Base-by-base conservation (phyloP, 2,888 invertebrate genomes). In the Anagyrus pseudococci region DNA sequence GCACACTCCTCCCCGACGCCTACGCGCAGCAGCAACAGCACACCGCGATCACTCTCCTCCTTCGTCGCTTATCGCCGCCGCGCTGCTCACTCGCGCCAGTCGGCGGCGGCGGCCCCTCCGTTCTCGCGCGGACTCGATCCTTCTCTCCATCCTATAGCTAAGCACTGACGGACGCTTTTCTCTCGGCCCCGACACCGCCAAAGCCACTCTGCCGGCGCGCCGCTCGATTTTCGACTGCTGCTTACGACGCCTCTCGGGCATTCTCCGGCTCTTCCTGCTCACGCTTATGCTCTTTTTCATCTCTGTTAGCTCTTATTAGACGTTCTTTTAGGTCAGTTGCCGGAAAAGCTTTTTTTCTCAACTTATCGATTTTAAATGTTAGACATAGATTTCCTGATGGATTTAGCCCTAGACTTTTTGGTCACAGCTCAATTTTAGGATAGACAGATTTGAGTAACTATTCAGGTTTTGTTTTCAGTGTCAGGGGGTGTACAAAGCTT, bases 271-370 rank as follows among this genome's bases (percentile, higher is more conserved):
- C 29, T 4, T 2, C 13, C 4, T 37, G 33, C 15, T 4, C 13
- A 15, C 33, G 33, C 33, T 37, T 8, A 13, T 37, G 33, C 15
- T 29, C 29, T 29, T 29, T 29, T 29, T 29, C 29, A n/a, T 29
- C 29, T 29, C 29, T 15, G 3, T 37, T 15, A 37, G n/a, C n/a
- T n/a, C n/a, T n/a, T n/a, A n/a, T n/a, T n/a, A n/a, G n/a, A n/a
- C n/a, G n/a, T n/a, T n/a, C n/a, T n/a, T n/a, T n/a, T n/a, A n/a
- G n/a, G n/a, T n/a, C n/a, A n/a, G n/a, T n/a, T n/a, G n/a, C n/a
- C n/a, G n/a, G 53, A n/a, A 53, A 44, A 54, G 59, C 48, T 60
- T 49, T 25, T 13, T 53, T 52, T 33, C 17, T 41, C 43, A 56
- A 23, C 29, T 23, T 47, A 17, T 10, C 20, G 6, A 43, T n/a